Evolutionary conservation across 2,888 invertebrate genomes (phyloP).

Genomic region (Suillia variegata): DNA sequence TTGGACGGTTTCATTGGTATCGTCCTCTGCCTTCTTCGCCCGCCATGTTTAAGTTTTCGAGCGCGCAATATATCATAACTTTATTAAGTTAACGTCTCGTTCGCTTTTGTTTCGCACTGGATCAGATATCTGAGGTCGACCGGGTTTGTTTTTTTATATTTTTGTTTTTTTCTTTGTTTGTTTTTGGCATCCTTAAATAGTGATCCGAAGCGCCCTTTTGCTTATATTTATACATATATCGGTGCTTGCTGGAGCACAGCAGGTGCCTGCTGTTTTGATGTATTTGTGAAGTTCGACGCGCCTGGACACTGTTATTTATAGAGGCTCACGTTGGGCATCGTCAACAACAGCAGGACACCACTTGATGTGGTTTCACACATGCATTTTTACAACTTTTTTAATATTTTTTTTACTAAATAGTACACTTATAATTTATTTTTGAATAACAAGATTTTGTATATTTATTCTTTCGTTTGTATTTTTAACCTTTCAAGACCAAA

Average conservation of each 20-base stretch:
- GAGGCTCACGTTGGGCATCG: slow-evolving; percentile 30
- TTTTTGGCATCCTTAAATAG: not conserved
- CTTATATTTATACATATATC: not conserved
- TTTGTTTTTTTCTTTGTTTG: no score
- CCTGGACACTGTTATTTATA: slow-evolving; percentile 49
- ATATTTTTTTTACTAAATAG: no score
- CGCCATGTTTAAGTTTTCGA: no score
- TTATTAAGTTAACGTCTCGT: slow-evolving; percentile 54
- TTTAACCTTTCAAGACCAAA: no score
- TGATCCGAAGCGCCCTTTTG: not conserved
- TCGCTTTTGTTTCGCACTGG: slow-evolving; percentile 26
- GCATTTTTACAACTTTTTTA: no score
- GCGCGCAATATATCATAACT: slow-evolving; percentile 54
- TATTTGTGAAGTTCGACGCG: slow-evolving; percentile 46
- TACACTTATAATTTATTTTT: no score
- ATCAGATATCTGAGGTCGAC: not conserved
- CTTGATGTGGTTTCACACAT: slow-evolving; percentile 29
- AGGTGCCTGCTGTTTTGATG: slow-evolving; percentile 56
- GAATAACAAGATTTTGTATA: no score
- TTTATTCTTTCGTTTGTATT: no score
- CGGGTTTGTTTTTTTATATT: no score
- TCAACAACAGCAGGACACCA: slow-evolving; percentile 42
- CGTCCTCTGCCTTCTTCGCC: not conserved
- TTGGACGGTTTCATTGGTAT: not conserved
- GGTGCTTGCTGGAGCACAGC: slow-evolving; percentile 44